Evolutionary conservation across 1,140 invertebrate genomes (phyloP), one percentile per base, ranked within the genome.

Genomic region (Charaxes varanes): DNA sequence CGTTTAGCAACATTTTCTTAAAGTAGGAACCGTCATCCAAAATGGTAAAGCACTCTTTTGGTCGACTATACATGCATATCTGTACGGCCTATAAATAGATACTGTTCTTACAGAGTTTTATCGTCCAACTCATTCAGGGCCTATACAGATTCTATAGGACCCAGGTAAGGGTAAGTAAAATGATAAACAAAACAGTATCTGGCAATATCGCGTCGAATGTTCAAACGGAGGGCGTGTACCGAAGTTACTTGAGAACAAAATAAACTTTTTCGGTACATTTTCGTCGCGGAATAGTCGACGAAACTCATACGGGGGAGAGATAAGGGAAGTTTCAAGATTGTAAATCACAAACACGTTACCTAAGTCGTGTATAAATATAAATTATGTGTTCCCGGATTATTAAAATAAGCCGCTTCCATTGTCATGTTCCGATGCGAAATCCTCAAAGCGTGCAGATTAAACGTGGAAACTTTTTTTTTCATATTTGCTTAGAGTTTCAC

Each of bases 401-500:
- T 71, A 71, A 79, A 79, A n/a, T n/a, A n/a, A 78, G 57, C 58
- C 64, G 58, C 49, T 54, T 40, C 24, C 22, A 42, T 44, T 51
- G 63, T 47, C 51, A 73, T 73, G 74, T 76, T 73, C 73, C 73
- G 71, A 76, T 81, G 68, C 31, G 64, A 76, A 77, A 76, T 67
- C 64, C 68, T 68, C 65, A 78, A 78, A 74, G 68, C 63, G 65
- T 62, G 62, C 33, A 76, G 72, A 82, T 82, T 79, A 82, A 77
- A 77, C 67, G 69, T 58, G 62, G 60, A 74, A 82, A 79, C 53
- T 79, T 82, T 53, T 82, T 80, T 48, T 80, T 78, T 79, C n/a
- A 76, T 82, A 76, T 82, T 82, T 82, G 69, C 71, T 76, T 79
- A 72, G 58, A 66, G 63, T 65, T 77, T 74, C 74, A 81, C 66